A percentile compares a stretch with the other conserved stretches of the same genome.
Evolutionary conservation across 1,140 invertebrate genomes (phyloP).

Genomic region (Luehdorfia chinensis): DNA sequence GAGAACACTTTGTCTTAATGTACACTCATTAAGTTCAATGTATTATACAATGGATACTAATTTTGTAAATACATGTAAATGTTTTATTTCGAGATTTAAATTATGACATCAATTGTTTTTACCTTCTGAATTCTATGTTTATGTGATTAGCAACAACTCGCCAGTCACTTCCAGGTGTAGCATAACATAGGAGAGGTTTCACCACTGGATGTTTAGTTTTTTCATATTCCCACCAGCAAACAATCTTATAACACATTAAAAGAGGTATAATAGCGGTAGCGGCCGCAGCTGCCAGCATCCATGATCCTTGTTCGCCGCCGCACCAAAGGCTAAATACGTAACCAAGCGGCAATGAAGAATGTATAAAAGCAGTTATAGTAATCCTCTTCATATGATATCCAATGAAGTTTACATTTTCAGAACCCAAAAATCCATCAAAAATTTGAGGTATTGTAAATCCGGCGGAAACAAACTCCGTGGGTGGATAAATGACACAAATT

Average conservation of each 20-base stretch:
- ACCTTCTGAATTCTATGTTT: constrained; percentile 88
- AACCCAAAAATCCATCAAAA: constrained; percentile 81
- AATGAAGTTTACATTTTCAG: constrained; percentile 83
- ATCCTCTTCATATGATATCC: constrained; percentile 85
- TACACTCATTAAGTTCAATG: too few species aligned
- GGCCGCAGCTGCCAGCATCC: constrained; percentile 54
- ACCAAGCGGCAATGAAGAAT: constrained; percentile 83
- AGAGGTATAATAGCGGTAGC: constrained; percentile 44
- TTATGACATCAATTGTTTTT: too few species aligned
- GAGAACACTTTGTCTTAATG: too few species aligned
- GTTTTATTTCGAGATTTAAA: too few species aligned
- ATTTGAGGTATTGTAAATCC: constrained; percentile 85
- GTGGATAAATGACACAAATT: constrained; percentile 85
- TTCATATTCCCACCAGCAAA: constrained; percentile 82
- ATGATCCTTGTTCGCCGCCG: constrained; percentile 40
- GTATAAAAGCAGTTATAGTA: constrained; percentile 81
- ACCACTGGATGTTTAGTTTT: constrained; percentile 88
- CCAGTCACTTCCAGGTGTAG: constrained; percentile 80
- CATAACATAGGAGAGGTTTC: constrained; percentile 81
- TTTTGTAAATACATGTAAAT: too few species aligned
- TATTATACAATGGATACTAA: too few species aligned
- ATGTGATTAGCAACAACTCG: constrained; percentile 83
- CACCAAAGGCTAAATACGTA: constrained; percentile 77
- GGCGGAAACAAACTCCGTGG: constrained; percentile 84
- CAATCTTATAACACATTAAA: constrained; percentile 69